Evolutionary conservation across 2,113 vertebrate species (phyloP).

Genomic region (Apus apus): DNA sequence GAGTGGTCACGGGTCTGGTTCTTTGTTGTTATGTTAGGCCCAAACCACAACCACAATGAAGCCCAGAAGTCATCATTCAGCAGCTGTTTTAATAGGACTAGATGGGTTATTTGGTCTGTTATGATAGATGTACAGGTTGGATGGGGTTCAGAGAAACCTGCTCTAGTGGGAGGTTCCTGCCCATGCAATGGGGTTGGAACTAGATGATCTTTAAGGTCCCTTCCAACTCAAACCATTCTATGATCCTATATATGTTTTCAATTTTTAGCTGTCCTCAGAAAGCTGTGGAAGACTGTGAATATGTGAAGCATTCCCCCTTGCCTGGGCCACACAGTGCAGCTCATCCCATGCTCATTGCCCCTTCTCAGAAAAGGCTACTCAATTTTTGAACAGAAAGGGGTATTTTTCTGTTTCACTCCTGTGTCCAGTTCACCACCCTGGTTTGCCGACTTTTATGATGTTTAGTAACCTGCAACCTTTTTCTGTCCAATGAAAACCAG

Average conservation of each 20-base stretch:
- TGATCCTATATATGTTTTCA: background rate
- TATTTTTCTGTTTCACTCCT: background rate
- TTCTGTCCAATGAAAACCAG: background rate
- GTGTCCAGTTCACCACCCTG: background rate
- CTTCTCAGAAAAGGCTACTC: background rate
- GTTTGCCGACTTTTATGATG: background rate
- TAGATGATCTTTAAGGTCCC: too few relatives aligned
- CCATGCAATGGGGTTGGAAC: too few relatives aligned
- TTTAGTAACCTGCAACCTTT: background rate
- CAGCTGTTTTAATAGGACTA: background rate
- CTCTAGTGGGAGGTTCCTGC: too few relatives aligned
- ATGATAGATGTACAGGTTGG: background rate
- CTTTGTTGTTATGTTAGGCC: too few relatives aligned
- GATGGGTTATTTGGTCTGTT: background rate
- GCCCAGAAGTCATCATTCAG: background rate
- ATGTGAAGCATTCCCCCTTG: rapidly evolving
- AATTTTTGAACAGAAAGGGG: background rate
- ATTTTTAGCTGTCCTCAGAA: background rate
- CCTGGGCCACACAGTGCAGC: background rate
- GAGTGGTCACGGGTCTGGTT: too few relatives aligned
- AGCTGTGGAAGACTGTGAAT: background rate
- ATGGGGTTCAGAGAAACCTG: too few relatives aligned
- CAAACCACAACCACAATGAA: too few relatives aligned
- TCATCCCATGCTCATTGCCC: too few relatives aligned
- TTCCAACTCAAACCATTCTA: too few relatives aligned